Conservation (phyloP, 2,888 invertebrate genomes). For the Caenorhabditis virilis region DNA sequence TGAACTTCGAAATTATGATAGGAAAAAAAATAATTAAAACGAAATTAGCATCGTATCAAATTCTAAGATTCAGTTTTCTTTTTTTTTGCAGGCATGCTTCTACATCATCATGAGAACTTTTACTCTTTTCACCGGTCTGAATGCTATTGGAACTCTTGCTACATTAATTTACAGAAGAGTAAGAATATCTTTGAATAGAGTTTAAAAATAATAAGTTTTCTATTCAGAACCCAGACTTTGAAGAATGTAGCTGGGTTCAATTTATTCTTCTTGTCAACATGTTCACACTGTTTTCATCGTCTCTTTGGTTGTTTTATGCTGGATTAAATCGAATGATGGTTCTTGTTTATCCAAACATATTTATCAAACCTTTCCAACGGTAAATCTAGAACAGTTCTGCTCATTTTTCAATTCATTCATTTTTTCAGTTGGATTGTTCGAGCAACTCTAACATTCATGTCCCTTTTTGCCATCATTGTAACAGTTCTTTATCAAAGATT, state of each 20-base stretch:
- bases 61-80: too few relatives aligned
- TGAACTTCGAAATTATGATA: too few relatives aligned
- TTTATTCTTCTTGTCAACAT: slow-evolving; percentile 15
- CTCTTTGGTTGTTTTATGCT: slow-evolving; percentile 29
- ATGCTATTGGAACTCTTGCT: slow-evolving; percentile 14
- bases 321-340: slow-evolving; percentile 34
- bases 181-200: too few relatives aligned
- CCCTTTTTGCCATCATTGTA: slow-evolving; percentile 5
- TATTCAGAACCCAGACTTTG: slow-evolving; percentile 15
- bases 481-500: slow-evolving; percentile 21
- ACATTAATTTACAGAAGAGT: slow-evolving; percentile 15
- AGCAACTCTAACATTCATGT: slow-evolving; percentile 9
- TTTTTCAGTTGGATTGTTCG: slow-evolving; percentile 18
- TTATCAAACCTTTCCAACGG: slow-evolving; percentile 12
- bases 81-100: slow-evolving; percentile 19
- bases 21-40: too few relatives aligned
- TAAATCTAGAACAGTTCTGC: neutral
- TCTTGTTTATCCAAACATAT: slow-evolving; percentile 12
- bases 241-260: slow-evolving; percentile 19
- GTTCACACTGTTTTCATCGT: slow-evolving; percentile 33
- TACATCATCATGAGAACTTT: slow-evolving; percentile 34
- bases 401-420: too few relatives aligned
- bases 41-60: too few relatives aligned
- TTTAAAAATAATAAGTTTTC: too few relatives aligned
- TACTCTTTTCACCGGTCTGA: slow-evolving; percentile 12